A percentile compares a stretch with the other conserved stretches of the same genome.
Conservation (phyloP, 2,888 invertebrate species). For the Megaustenia siamemsis region DNA sequence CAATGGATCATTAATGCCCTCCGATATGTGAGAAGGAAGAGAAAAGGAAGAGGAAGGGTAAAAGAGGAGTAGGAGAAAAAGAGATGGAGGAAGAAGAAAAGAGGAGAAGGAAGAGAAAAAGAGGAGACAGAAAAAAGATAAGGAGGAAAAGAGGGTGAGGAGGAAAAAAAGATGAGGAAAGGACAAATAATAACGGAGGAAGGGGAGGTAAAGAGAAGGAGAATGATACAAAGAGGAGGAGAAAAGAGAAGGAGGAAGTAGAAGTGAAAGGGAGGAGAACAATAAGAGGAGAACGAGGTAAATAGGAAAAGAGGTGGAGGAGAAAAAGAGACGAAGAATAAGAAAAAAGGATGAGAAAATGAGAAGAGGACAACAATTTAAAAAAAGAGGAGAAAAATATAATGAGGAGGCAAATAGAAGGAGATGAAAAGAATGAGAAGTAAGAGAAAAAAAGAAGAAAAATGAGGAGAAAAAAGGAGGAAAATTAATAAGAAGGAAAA, state of each 20-base stretch:
- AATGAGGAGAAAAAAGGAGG: not conserved
- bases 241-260: too few species aligned
- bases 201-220: not conserved
- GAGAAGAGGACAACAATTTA: not conserved
- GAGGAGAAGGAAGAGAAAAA: too few species aligned
- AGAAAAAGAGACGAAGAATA: not conserved
- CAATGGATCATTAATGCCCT: too few species aligned
- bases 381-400: not conserved
- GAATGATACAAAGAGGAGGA: not conserved
- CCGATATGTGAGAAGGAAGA: too few species aligned
- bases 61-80: too few species aligned
- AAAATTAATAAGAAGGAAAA: not conserved
- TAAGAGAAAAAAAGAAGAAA: not conserved
- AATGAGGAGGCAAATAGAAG: too few species aligned
- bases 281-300: not conserved
- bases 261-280: too few species aligned
- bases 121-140: not conserved
- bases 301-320: not conserved
- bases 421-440: too few species aligned
- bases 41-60: too few species aligned
- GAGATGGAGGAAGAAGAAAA: too few species aligned
- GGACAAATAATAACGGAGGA: not conserved
- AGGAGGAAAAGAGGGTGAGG: not conserved
- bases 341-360: not conserved
- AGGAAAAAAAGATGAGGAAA: not conserved